Evolutionary conservation across 2,113 vertebrate species (phyloP).

Genomic region (Nerophis lumbriciformis): DNA sequence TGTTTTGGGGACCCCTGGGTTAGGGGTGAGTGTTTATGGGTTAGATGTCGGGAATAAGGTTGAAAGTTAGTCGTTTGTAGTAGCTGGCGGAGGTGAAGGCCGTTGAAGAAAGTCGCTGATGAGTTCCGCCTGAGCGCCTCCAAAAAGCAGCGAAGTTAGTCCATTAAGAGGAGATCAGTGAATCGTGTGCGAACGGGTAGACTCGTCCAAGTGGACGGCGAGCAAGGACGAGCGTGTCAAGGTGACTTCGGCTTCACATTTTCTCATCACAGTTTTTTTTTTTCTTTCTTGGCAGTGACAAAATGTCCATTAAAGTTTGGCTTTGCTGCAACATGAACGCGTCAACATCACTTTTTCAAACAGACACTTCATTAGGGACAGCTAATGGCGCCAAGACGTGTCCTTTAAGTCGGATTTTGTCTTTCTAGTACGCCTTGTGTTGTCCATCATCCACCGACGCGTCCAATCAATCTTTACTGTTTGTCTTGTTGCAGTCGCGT

Average conservation of each 20-base stretch:
- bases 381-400: too few relatives aligned
- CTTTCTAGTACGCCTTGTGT: too few relatives aligned
- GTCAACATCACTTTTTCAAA: not conserved
- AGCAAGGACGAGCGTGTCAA: conserved; percentile 30
- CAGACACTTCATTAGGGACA: not conserved
- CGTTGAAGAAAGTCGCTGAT: conserved; percentile 39
- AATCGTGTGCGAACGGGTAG: conserved; percentile 31
- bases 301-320: conserved; percentile 1
- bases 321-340: not conserved
- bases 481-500: conserved; percentile 48
- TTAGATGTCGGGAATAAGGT: too few relatives aligned
- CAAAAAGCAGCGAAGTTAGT: conserved; percentile 55
- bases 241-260: conserved; percentile 45
- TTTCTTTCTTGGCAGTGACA: conserved; percentile 16
- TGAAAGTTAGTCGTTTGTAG: not conserved
- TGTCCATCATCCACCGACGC: not conserved
- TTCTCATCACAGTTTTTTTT: conserved; percentile 11
- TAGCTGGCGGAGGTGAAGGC: conserved; percentile 1
- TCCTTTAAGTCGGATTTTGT: too few relatives aligned
- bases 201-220: not conserved
- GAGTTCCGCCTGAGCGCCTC: conserved; percentile 60
- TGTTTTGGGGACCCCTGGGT: too few relatives aligned
- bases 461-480: conserved; percentile 44
- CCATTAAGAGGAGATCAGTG: conserved; percentile 59
- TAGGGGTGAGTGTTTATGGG: too few relatives aligned